Evolutionary conservation across 92 coral and sea anemone species (phyloP), one percentile per base, ranked within the genome.

Genomic region (Bergia sp.): DNA sequence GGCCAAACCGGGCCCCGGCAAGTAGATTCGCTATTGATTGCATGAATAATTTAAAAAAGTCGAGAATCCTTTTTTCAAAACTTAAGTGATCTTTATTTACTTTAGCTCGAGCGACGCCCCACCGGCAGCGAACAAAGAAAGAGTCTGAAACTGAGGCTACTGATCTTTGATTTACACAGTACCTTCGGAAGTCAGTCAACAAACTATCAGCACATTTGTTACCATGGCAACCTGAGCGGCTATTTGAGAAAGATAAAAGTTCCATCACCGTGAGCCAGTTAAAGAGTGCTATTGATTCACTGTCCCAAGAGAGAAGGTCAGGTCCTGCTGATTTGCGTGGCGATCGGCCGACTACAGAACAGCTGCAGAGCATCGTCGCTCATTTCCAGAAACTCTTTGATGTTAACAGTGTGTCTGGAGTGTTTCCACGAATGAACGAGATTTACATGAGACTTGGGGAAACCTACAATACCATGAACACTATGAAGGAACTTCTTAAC

Each of bases 321-420:
- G 89, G 93, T 2, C 97, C 98, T 75, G 82, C 88, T 29, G 98
- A 94, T 73, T 80, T 95, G 37, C 88, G 89, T 76, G 94, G 94
- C 7, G 95, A 92, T 65, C 93, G 95, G 21, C 94, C 96, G 8
- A 88, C 93, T 49, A 37, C 90, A 67, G 96, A 95, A 53, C 97
- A 95, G 73, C 81, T 97, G 37, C 94, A 92, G 65, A 91, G 97
- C 89, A 94, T 97, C 76, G 91, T 97, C 61, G 98, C 98, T 20
- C 99, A 97, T 77, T 97, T 97, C 83, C 99, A 97, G 89, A 97
- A 91, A 89, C 91, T 97, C 50, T 97, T 97, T 82, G 99, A 97
- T 88, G 95, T 97, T 5, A 89, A 85, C 10, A 95, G 90, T 77
- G 90, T 94, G 20, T 76, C 95, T 2, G 99, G 99, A 81, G 92